phyloP scores from a whole-genome alignment of 2,113 vertebrate species.

The Trematocara marginatum region DNA sequence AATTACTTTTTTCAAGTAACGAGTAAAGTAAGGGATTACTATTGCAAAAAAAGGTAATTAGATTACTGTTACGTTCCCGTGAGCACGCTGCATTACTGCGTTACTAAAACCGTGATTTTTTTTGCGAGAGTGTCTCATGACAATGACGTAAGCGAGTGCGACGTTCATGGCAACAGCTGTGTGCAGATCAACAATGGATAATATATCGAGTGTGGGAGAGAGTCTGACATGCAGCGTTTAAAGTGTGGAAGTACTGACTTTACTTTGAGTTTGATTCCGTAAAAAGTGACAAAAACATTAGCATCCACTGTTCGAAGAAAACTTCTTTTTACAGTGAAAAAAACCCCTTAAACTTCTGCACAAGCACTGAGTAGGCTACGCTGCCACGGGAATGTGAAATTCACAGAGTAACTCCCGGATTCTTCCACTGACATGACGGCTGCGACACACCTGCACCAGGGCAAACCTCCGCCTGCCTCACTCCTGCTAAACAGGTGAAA shows the following conservation, averaged over 20 bases:
- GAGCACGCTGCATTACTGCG: not conserved
- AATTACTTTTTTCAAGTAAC: not conserved
- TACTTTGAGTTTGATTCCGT: not conserved
- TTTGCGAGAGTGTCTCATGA: not conserved
- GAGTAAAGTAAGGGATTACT: not conserved
- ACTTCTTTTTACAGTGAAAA: not conserved
- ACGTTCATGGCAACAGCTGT: not conserved
- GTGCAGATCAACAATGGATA: not conserved
- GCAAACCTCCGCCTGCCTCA: rapidly evolving
- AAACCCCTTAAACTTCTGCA: rapidly evolving
- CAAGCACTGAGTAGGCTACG: rapidly evolving
- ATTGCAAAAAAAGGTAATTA: not conserved
- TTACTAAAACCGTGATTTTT: not conserved
- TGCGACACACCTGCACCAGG: not conserved
- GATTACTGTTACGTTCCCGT: not conserved
- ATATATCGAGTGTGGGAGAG: rapidly evolving
- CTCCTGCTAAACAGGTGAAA: not conserved
- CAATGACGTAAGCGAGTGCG: rapidly evolving
- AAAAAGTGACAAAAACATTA: not conserved
- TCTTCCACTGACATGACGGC: rapidly evolving
- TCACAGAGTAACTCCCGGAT: not conserved
- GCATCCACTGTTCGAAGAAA: not conserved
- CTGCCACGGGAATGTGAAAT: not conserved
- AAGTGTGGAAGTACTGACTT: not conserved
- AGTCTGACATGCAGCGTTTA: not conserved